A percentile compares a stretch with the other conserved stretches of the same genome.
phyloP scores from a whole-genome alignment of 2,113 vertebrate genomes.

The Neopipo cinnamomea region DNA sequence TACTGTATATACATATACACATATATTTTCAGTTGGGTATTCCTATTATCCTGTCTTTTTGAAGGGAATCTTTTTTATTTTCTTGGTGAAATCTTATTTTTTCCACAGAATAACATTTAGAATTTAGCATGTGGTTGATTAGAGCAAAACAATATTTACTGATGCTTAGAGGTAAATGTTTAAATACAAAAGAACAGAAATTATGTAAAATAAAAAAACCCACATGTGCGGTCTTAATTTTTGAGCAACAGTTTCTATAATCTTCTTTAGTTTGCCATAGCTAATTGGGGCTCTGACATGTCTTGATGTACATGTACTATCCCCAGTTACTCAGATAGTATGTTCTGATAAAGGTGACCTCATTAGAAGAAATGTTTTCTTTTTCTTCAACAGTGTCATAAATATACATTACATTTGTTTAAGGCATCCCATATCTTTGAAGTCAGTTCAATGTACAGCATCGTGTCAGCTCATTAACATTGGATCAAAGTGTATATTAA shows the following conservation, averaged over 20 bases:
- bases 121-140: not conserved
- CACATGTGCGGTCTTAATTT: not conserved
- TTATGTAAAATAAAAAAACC: not conserved
- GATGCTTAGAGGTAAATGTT: not conserved
- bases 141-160: not conserved
- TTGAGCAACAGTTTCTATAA: not conserved
- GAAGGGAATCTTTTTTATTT: not conserved
- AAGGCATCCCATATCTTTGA: constrained; percentile 48
- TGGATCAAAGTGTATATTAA: constrained; percentile 59
- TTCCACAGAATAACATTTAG: not conserved
- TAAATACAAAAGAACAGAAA: not conserved
- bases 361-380: constrained; percentile 55
- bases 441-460: constrained; percentile 40
- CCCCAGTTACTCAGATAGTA: not conserved
- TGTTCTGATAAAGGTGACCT: constrained; percentile 53
- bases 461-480: constrained; percentile 54
- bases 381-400: constrained; percentile 53
- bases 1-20: not conserved
- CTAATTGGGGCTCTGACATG: not conserved
- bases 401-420: constrained; percentile 63
- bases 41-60: not conserved
- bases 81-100: not conserved
- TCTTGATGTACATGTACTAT: not conserved
- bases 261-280: not conserved
- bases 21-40: fast-evolving